Evolutionary conservation across 2,797 vertebrate species (phyloP), one percentile per base, ranked within the genome.

Genomic region (Falco columbarius): DNA sequence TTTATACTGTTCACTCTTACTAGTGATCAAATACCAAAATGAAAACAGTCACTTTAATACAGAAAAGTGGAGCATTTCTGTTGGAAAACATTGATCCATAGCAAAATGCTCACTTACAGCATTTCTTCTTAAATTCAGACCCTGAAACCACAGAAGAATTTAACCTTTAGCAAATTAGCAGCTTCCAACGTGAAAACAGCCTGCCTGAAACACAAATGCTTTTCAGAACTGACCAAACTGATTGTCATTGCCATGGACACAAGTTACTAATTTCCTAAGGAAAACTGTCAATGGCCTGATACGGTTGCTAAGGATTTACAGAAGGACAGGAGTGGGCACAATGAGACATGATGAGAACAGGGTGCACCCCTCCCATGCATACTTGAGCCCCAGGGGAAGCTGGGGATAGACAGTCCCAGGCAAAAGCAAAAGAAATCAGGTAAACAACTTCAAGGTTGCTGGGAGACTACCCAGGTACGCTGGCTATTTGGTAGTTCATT

Each of bases 111-210:
- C 15, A 6, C 58, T 94, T 94, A 42, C 36, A 71, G 8, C 7
- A 42, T 84, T 85, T 51, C 2, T 66, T 73, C 87, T 86, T 58
- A 0, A 14, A 77, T 77, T 92, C 75, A 49, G 16, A n/a, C 80
- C 20, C 29, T 3, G 0, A 93, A 68, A 52, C 7, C 51, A 84
- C 14, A 65, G 38, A 56, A 2, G 0, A 93, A 73, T 87, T 86
- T 85, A 80, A 83, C 71, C 49, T 76, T 56, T 21, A 72, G 56
- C 49, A 95, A 90, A 92, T 77, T 74, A 92, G 51, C 83, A 93
- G 36, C 71, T 92, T 94, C 52, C 80, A 94, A 9, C 20, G 65
- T 61, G 81, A 93, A 92, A 92, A 88, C 36, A 94, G 42, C 32
- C 55, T 76, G 67, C 65, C 58, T 67, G 79, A 68, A 95, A 44